Evolutionary conservation across 2,888 invertebrate species (phyloP).

Genomic region (Brachylomia viminalis): DNA sequence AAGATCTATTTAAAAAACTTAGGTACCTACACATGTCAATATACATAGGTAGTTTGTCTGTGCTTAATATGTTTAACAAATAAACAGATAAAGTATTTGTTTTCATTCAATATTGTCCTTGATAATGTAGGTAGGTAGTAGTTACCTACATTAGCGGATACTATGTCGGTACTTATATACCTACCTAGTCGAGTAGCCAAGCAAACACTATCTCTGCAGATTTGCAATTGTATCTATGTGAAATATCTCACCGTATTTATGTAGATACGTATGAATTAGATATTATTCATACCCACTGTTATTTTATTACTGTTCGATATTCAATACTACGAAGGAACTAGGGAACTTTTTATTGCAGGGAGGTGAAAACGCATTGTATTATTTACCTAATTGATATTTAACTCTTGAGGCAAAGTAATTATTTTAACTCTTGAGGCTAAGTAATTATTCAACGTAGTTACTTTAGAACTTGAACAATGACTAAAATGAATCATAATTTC

Average conservation of each 20-base stretch:
- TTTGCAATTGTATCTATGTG: slow-evolving; percentile 16
- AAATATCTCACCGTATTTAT: slow-evolving; percentile 13
- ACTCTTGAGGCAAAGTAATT: slow-evolving; percentile 27
- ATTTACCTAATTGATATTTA: slow-evolving; percentile 20
- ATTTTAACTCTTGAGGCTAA: slow-evolving; percentile 21
- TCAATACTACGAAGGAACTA: not conserved
- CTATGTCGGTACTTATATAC: not conserved
- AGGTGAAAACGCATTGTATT: not conserved
- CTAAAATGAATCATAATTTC: slow-evolving; percentile 51
- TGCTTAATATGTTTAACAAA: slow-evolving; percentile 12
- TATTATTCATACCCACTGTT: not conserved
- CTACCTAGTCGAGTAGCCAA: not conserved
- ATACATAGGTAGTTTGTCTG: not conserved
- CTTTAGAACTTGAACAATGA: slow-evolving; percentile 35
- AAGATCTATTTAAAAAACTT: not conserved
- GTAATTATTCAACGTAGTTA: slow-evolving; percentile 33
- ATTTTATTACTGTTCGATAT: not conserved
- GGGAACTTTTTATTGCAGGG: not conserved
- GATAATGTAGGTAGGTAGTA: slow-evolving; percentile 22
- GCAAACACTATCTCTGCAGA: slow-evolving; percentile 9
- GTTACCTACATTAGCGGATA: not conserved
- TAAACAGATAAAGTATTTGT: slow-evolving; percentile 42
- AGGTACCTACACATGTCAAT: not conserved
- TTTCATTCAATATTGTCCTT: slow-evolving; percentile 42
- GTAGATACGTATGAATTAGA: not conserved